phyloP scores from a whole-genome alignment of 2,113 vertebrate species.

The Calonectris borealis region DNA sequence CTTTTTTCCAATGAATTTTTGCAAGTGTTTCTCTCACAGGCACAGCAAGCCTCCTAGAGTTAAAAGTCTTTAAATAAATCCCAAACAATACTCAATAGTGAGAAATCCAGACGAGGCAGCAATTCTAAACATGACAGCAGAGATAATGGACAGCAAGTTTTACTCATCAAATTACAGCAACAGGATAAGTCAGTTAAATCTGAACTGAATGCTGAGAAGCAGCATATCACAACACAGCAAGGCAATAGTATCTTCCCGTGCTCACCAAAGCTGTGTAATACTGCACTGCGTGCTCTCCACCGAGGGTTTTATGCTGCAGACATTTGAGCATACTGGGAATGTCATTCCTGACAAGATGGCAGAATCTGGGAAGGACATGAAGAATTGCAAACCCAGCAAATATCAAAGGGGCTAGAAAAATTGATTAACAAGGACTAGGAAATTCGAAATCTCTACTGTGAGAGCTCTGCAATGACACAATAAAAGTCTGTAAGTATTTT shows the following conservation, averaged over 20 bases:
- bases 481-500: not conserved
- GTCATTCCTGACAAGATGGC: not conserved
- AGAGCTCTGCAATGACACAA: not conserved
- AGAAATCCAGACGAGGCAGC: not conserved
- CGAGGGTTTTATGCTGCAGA: not conserved
- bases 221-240: not conserved
- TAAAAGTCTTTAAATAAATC: conserved; percentile 28
- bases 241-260: not conserved
- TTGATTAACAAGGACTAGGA: not conserved
- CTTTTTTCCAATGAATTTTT: conserved; percentile 1
- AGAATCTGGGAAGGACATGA: not conserved
- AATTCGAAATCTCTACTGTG: not conserved
- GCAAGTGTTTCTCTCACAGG: not conserved
- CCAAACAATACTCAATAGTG: conserved; percentile 21
- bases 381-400: not conserved
- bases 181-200: conserved; percentile 8
- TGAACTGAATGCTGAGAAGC: conserved; percentile 22
- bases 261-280: not conserved
- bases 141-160: conserved; percentile 10
- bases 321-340: not conserved
- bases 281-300: not conserved
- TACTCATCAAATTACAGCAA: conserved; percentile 47
- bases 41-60: conserved; percentile 10
- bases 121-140: conserved; percentile 20
- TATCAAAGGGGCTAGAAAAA: not conserved